Evolutionary conservation across 2,113 vertebrate genomes (phyloP).

Genomic region (Chlorodrepanis virens): DNA sequence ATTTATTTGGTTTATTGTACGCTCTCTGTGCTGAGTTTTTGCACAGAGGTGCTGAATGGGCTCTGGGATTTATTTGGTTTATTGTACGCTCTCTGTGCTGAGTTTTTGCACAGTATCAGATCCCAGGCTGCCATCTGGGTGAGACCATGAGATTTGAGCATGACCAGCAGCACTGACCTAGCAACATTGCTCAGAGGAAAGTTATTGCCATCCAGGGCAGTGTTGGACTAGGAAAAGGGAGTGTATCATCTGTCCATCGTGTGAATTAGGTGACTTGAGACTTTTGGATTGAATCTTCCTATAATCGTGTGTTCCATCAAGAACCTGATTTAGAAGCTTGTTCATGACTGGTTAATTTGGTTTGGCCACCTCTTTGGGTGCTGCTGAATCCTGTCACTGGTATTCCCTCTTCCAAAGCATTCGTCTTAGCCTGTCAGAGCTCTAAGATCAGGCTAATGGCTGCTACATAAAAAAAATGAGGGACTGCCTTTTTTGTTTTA

Average conservation of each 20-base stretch:
- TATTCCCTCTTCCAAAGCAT: neutral
- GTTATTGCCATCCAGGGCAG: neutral
- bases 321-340: neutral
- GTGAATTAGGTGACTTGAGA: neutral
- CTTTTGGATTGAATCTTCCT: neutral
- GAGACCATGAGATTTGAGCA: neutral
- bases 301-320: neutral
- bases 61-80: neutral
- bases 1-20: neutral
- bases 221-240: neutral
- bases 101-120: neutral
- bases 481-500: neutral
- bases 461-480: neutral
- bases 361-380: neutral
- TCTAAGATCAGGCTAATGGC: neutral
- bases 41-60: neutral
- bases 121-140: neutral
- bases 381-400: neutral
- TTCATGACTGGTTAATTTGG: neutral
- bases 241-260: neutral
- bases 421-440: neutral
- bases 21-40: neutral
- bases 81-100: neutral
- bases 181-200: neutral
- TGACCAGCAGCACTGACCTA: neutral